These are phyloP conservation scores for Thera britannica DNA, from an alignment of 2,888 invertebrate species.

Conservation along the genomic window DNA sequence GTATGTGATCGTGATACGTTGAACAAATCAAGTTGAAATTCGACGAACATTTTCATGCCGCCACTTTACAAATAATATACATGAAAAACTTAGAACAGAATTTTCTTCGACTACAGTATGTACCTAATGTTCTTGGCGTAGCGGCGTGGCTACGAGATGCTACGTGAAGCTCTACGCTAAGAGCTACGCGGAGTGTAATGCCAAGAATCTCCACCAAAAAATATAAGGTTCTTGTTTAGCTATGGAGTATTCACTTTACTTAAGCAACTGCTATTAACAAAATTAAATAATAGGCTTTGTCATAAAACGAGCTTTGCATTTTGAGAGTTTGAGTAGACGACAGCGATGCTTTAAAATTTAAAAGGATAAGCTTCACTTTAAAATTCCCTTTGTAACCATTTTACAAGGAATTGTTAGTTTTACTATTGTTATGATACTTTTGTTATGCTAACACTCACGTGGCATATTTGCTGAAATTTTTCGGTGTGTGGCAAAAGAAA, in stretches of 20 bases:
- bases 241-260: background rate
- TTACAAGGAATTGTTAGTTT: background rate
- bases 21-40: no score
- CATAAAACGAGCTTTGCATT: background rate
- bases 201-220: no score
- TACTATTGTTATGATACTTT: background rate
- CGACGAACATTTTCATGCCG: no score
- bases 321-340: background rate
- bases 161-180: constrained; percentile 5
- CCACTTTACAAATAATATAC: no score
- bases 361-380: background rate
- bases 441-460: background rate
- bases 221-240: background rate
- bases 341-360: background rate
- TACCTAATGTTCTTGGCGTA: background rate
- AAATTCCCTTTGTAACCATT: background rate
- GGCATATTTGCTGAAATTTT: background rate
- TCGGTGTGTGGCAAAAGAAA: background rate
- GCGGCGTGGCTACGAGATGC: constrained; percentile 5
- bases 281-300: background rate
- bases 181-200: background rate
- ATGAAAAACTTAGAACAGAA: no score
- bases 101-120: background rate
- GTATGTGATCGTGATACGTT: no score
- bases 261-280: background rate